Base-by-base conservation (phyloP, 2,797 vertebrate species). In the Pangasius macronema region DNA sequence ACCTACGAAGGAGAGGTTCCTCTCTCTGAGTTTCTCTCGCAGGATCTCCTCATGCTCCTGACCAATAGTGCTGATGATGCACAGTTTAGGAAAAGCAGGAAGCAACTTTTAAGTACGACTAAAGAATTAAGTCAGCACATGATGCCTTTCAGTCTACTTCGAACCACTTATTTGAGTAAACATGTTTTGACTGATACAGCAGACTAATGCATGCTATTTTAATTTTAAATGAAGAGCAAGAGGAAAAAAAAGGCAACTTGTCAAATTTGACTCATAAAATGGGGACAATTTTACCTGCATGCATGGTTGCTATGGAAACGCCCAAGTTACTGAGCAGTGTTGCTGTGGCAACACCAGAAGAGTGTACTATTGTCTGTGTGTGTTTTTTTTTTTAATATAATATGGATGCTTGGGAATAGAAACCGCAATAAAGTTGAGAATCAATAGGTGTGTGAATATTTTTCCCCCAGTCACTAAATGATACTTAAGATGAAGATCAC, bases 11-110 rank as follows among this genome's bases (percentile, higher is more conserved):
- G 98, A 97, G 82, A 99, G 95, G 91, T 97, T 98, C 92, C 92
- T 97, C 94, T 97, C 96, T 87, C 96, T 93, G 90, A 99, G 97
- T 91, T 97, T 96, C 92, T 98, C 97, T 93, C 96, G 92, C 42
- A 99, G 96, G 85, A 99, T 93, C 82, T 99, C 96, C 94, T 99
- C 98, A 4, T 99, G 98, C 83, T 99, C 98, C 81, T 98, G 95
- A 55, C 99, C 99, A 92, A 99, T 98, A 86, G 98, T 96, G 0
- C 99, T 99, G 91, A 90, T 93, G 83, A 82, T 2, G 79, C 88
- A 82, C 30, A 57, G 93, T 96, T 94, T 96, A 96, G 95, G 80
- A 89, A 51, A 88, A 49, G 22, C 65, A 67, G 18, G n/a, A 14
- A 55, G 59, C 14, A 82, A 87, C 75, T 46, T 36, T 63, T 76